These are phyloP conservation scores for Idris sp. DNA, from an alignment of 1,140 invertebrate genomes.

Conservation along the genomic window DNA sequence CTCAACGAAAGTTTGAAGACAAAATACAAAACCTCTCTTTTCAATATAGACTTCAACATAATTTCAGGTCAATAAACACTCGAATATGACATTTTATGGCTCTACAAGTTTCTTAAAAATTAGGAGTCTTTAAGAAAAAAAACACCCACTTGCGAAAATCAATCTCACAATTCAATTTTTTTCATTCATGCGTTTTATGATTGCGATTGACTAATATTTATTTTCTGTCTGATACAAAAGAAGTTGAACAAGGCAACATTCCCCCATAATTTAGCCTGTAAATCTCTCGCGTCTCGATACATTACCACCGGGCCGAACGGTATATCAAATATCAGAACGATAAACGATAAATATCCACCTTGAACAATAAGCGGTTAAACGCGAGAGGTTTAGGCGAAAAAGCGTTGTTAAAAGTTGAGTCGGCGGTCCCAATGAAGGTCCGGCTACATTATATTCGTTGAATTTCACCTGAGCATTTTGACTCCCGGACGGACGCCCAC, in stretches of 20 bases:
- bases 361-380: slow-evolving; percentile 26
- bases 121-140: no score
- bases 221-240: slow-evolving; percentile 5
- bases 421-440: slow-evolving; percentile 30
- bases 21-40: not conserved
- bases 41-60: not conserved
- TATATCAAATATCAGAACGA: slow-evolving; percentile 37
- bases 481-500: slow-evolving; percentile 65
- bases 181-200: slow-evolving; percentile 3
- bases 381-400: slow-evolving; percentile 18
- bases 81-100: slow-evolving; percentile 1
- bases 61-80: slow-evolving; percentile 7
- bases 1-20: no score
- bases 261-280: slow-evolving; percentile 23
- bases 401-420: slow-evolving; percentile 31
- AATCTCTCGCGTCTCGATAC: slow-evolving; percentile 9
- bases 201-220: slow-evolving; percentile 13
- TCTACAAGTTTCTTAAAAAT: no score
- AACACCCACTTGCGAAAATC: not conserved
- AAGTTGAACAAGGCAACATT: not conserved
- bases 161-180: slow-evolving; percentile 1
- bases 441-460: slow-evolving; percentile 43
- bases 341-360: slow-evolving; percentile 35
- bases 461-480: slow-evolving; percentile 64
- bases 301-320: slow-evolving; percentile 1